Base-by-base conservation (phyloP, 2,888 invertebrate genomes). In the Clunio marinus region DNA sequence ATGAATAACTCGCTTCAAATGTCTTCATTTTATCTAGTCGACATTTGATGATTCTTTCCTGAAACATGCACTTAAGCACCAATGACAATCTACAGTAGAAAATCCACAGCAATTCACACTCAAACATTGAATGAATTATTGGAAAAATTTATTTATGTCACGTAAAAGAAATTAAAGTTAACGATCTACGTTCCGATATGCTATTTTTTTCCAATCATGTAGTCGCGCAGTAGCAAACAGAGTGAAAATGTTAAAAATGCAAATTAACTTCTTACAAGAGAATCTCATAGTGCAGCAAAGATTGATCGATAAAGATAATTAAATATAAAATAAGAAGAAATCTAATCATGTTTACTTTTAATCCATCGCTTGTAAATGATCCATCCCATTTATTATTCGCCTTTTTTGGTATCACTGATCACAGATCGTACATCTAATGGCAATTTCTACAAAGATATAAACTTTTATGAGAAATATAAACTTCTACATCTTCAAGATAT, bases 101-200 rank as follows among this genome's bases (percentile, higher is more conserved):
- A 41, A 41, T 41, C 41, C 41, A 41, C n/a, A 41, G 7, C 20
- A 51, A n/a, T 51, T 41, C 51, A 22, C 51, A n/a, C n/a, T n/a
- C n/a, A n/a, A n/a, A n/a, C 25, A 25, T 25, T 57, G 57, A 57
- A 57, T 57, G 57, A 57, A 27, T 15, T 57, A 57, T 57, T 57
- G 57, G 27, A 57, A 27, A 51, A 57, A 57, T 57, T 57, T 57
- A 57, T 57, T 57, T 57, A 27, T 57, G 57, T 57, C 57, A 57
- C 57, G 57, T 57, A 57, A 15, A 57, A 15, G 28, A 57, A 57
- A 57, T 57, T 57, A 57, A 57, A 57, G 57, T 57, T 57, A 57
- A 57, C 57, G 57, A 57, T 57, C 57, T n/a, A 27, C 28, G 57
- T 20, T 51, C 20, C 22, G 51, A 51, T 17, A 51, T 20, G 22